Evolutionary conservation across 2,797 vertebrate genomes (phyloP).

Genomic region (Cirrhinus molitorella): DNA sequence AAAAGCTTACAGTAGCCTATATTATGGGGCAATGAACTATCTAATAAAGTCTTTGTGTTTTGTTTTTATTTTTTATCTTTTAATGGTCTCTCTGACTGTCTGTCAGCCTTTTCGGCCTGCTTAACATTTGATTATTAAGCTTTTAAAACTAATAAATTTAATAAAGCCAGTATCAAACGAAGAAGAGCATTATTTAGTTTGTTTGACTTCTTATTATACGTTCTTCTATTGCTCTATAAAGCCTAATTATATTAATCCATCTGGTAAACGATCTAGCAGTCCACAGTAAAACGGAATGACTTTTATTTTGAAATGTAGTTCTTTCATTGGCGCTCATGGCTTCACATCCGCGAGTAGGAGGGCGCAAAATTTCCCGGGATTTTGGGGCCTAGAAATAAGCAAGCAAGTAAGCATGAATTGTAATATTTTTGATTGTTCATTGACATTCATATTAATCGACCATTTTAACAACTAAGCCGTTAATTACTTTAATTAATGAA

Average conservation of each 20-base stretch:
- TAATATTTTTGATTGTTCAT: not conserved
- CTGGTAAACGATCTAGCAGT: too few relatives aligned
- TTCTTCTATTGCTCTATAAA: not conserved
- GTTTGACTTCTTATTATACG: not conserved
- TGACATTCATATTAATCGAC: not conserved
- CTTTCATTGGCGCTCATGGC: not conserved
- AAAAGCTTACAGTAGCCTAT: too few relatives aligned
- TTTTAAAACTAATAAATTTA: not conserved
- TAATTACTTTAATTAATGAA: not conserved
- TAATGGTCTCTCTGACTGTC: too few relatives aligned
- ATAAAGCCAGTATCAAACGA: not conserved
- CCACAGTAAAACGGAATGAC: not conserved
- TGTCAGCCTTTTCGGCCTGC: too few relatives aligned
- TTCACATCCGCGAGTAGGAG: not conserved
- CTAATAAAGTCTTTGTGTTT: too few relatives aligned
- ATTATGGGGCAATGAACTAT: too few relatives aligned
- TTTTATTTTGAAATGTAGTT: constrained; percentile 1
- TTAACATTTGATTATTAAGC: not conserved
- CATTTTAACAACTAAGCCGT: not conserved
- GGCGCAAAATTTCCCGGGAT: not conserved
- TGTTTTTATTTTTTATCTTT: too few relatives aligned
- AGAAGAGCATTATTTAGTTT: not conserved
- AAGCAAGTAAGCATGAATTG: not conserved
- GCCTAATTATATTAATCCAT: too few relatives aligned
- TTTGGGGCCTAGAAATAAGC: not conserved